A percentile compares a stretch with the other conserved stretches of the same genome.
Conservation (phyloP, 2,888 invertebrate species). For the Ectemnius continuus region DNA sequence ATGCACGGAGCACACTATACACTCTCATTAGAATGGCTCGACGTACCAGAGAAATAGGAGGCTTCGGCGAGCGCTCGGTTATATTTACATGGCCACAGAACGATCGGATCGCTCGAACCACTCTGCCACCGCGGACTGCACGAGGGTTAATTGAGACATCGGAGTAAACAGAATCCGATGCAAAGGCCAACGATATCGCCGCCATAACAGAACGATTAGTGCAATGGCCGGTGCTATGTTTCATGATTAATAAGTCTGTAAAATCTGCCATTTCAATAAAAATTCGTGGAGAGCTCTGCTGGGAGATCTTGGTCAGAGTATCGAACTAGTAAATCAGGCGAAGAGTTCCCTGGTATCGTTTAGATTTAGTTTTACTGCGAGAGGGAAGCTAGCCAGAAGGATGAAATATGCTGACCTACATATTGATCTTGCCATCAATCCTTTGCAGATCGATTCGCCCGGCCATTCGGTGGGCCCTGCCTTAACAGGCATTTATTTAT, state of each 20-base stretch:
- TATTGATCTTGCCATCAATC: constrained; percentile 4
- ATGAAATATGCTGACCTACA: not conserved
- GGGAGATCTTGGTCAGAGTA: too few relatives aligned
- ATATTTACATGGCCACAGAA: constrained; percentile 28
- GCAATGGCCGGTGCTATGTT: too few relatives aligned
- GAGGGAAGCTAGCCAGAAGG: not conserved
- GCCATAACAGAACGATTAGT: not conserved
- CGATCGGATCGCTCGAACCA: constrained; percentile 17
- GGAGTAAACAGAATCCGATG: not conserved
- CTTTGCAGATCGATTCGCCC: not conserved
- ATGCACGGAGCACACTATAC: too few relatives aligned
- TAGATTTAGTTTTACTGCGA: too few relatives aligned
- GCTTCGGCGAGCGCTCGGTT: constrained; percentile 1
- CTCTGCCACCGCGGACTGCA: not conserved
- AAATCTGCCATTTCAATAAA: too few relatives aligned
- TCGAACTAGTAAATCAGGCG: too few relatives aligned
- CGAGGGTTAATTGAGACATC: constrained; percentile 15
- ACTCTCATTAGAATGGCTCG: too few relatives aligned
- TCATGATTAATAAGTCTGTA: too few relatives aligned
- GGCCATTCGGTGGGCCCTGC: not conserved
- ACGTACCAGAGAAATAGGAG: too few relatives aligned
- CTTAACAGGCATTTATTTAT: not conserved
- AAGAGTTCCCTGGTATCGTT: too few relatives aligned
- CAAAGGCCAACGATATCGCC: not conserved
- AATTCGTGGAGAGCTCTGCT: too few relatives aligned